Evolutionary conservation across 2,797 vertebrate genomes (phyloP).

Genomic region (Phalloptychus januarius): DNA sequence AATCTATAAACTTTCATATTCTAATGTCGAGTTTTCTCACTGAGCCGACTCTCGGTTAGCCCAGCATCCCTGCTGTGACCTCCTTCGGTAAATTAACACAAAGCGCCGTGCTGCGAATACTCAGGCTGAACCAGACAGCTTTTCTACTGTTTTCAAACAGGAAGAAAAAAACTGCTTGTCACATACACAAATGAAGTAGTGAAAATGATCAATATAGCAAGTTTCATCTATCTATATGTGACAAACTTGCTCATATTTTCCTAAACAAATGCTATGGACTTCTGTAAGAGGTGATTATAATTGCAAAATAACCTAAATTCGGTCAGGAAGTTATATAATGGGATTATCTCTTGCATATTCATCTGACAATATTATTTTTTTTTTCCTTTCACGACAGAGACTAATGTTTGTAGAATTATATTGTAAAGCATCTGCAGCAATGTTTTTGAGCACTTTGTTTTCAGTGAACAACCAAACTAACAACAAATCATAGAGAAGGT

Average conservation of each 20-base stretch:
- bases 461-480: constrained; percentile 40
- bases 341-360: constrained; percentile 57
- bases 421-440: constrained; percentile 34
- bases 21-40: constrained; percentile 66
- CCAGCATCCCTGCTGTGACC: constrained; percentile 75
- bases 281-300: constrained; percentile 45
- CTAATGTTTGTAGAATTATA: constrained; percentile 44
- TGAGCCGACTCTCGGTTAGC: constrained; percentile 53
- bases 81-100: constrained; percentile 75
- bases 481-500: constrained; percentile 24
- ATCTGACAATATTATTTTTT: constrained; percentile 51
- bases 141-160: constrained; percentile 29
- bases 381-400: constrained; percentile 46
- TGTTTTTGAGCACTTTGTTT: constrained; percentile 39
- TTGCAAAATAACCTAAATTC: constrained; percentile 50
- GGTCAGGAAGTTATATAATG: constrained; percentile 56
- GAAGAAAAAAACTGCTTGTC: constrained; percentile 23
- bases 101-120: constrained; percentile 42
- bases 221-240: not conserved
- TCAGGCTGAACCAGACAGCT: constrained; percentile 36
- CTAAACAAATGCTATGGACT: constrained; percentile 48
- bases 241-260: constrained; percentile 32
- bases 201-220: constrained; percentile 12
- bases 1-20: constrained; percentile 76
- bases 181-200: constrained; percentile 32